Base-by-base conservation (phyloP, 2,113 vertebrate species). In the Casuarius casuarius region DNA sequence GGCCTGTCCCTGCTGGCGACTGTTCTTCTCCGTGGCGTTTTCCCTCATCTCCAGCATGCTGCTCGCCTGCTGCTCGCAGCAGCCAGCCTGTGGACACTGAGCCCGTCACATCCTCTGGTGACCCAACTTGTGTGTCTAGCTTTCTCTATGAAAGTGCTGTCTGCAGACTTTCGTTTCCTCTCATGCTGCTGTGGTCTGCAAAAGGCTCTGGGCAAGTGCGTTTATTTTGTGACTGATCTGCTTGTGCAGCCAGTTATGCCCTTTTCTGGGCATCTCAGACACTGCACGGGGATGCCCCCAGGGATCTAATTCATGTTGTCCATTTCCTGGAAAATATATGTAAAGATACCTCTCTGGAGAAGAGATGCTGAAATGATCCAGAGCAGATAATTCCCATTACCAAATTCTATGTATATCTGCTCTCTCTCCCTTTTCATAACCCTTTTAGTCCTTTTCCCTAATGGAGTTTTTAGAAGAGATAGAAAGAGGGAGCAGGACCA, bases 331-430 rank as follows among this genome's bases (percentile, higher is more conserved):
- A 81, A 33, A 84, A 51, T 18, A 46, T 56, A 29, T 20, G 19
- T 26, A 52, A 77, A 62, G 11, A 6, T 52, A 1, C 15, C 29
- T 82, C 51, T 65, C 65, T 84, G 1, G 21, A 70, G 44, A 75
- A 58, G 22, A 18, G 73, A 51, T 81, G 70, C 40, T 91, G 88
- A 81, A 90, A 78, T 70, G 84, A 87, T 63, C 22, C 33, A 71
- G 44, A 66, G 33, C 54, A 82, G 70, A 84, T 22, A 82, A 67
- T 84, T 91, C 15, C 7, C 21, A 20, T 18, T 67, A 25, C 51
- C 22, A 52, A 44, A 31, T 44, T 26, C 17, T 42, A 67, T 19
- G 46, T 13, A 4, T 65, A 22, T 66, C 22, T 44, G 59, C n/a
- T 63, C 22, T 26, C 26, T 51, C n/a, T 48, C 28, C 5, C 4